Conservation (phyloP, 2,888 invertebrate species). For the Synanthedon formicaeformis region DNA sequence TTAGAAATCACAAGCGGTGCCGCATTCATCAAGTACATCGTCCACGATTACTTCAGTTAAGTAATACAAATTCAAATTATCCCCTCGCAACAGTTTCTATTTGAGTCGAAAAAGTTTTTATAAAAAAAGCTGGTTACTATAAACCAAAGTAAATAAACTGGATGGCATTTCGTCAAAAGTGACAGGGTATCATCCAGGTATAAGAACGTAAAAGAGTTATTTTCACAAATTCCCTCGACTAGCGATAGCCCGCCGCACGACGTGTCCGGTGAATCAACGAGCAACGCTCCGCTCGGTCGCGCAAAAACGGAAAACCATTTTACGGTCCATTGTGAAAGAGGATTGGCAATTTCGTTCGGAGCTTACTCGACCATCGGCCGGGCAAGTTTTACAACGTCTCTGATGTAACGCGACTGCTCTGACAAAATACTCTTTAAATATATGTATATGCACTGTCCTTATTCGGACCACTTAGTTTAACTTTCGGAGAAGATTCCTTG, state of each 20-base stretch:
- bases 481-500: not conserved
- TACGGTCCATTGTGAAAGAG: conserved; percentile 70
- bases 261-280: conserved; percentile 68
- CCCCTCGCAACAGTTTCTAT: too few relatives aligned
- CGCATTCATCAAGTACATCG: too few relatives aligned
- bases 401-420: conserved; percentile 48
- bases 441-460: conserved; percentile 18
- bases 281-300: conserved; percentile 58
- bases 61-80: too few relatives aligned
- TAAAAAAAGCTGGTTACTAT: not conserved
- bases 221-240: conserved; percentile 50
- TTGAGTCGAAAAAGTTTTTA: not conserved
- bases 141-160: not conserved
- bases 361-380: conserved; percentile 63
- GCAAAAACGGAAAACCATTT: conserved; percentile 71
- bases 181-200: conserved; percentile 10
- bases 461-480: not conserved
- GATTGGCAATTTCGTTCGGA: conserved; percentile 68
- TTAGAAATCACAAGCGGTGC: too few relatives aligned
- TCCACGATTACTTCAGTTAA: too few relatives aligned
- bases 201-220: conserved; percentile 49
- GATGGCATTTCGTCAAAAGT: conserved; percentile 5
- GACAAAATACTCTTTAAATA: conserved; percentile 32
- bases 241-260: conserved; percentile 58
- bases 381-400: conserved; percentile 61